phyloP scores from a whole-genome alignment of 2,888 invertebrate genomes.

The Chrysolina haemoptera region DNA sequence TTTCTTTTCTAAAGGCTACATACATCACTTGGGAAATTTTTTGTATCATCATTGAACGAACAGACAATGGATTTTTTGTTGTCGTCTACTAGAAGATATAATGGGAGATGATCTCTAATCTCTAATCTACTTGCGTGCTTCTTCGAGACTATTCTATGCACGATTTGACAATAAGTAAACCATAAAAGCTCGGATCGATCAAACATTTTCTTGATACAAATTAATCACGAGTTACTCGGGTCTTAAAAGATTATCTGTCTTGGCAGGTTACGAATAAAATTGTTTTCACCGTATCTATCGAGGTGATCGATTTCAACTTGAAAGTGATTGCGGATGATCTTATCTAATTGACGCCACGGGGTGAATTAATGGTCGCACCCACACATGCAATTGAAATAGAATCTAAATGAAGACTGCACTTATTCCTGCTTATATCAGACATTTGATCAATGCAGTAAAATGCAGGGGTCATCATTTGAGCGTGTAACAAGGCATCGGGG shows the following conservation, averaged over 20 bases:
- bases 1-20: too few relatives aligned
- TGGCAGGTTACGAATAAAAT: constrained; percentile 7
- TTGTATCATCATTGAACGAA: not conserved
- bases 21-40: too few relatives aligned
- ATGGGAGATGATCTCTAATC: constrained; percentile 15
- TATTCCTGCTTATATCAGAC: too few relatives aligned
- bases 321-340: not conserved
- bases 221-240: constrained; percentile 15
- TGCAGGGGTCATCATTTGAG: too few relatives aligned
- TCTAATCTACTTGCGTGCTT: constrained; percentile 29
- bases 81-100: constrained; percentile 6
- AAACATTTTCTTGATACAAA: constrained; percentile 26
- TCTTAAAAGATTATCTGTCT: not conserved
- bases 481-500: too few relatives aligned
- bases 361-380: not conserved
- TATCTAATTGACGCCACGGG: not conserved
- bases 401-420: too few relatives aligned
- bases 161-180: constrained; percentile 35
- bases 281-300: constrained; percentile 3
- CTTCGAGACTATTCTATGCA: constrained; percentile 24
- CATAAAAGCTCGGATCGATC: constrained; percentile 31
- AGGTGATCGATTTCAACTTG: constrained; percentile 4
- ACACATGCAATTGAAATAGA: not conserved
- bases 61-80: not conserved
- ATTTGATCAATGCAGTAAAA: too few relatives aligned